A percentile compares a stretch with the other conserved stretches of the same genome.
These are phyloP conservation scores for Allophyes oxyacanthae DNA, from an alignment of 2,888 invertebrate species.

Conservation along the genomic window DNA sequence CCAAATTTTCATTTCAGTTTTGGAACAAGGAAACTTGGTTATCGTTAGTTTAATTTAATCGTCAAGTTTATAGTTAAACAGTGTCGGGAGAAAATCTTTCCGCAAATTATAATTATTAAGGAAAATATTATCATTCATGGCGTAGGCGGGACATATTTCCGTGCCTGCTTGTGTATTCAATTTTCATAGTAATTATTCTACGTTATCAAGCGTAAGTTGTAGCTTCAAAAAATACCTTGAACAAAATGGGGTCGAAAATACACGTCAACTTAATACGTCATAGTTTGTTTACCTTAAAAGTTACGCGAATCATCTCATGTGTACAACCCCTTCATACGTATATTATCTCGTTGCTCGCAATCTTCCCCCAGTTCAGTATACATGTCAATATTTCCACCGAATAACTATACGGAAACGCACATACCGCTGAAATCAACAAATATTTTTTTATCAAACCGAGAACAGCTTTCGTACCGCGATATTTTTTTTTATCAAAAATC, in stretches of 20 bases:
- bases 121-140: constrained; percentile 8
- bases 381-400: constrained; percentile 12
- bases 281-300: constrained; percentile 22
- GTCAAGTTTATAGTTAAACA: constrained; percentile 16
- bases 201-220: no score
- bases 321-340: background rate
- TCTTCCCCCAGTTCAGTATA: constrained; percentile 11
- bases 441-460: constrained; percentile 7
- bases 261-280: no score
- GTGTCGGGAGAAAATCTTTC: background rate
- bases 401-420: constrained; percentile 6
- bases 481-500: no score
- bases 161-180: constrained; percentile 3
- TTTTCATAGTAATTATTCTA: constrained; percentile 22
- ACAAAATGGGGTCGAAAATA: background rate
- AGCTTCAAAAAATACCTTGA: no score
- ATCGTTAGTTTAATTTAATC: constrained; percentile 1
- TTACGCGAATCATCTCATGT: constrained; percentile 4
- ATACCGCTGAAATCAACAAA: constrained; percentile 8
- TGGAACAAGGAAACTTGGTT: constrained; percentile 5
- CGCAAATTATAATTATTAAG: constrained; percentile 14
- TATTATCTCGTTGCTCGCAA: background rate
- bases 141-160: constrained; percentile 4
- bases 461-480: background rate
- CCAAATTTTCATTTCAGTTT: constrained; percentile 22